Evolutionary conservation across 2,113 vertebrate genomes (phyloP).

Genomic region (Corvus cornix): DNA sequence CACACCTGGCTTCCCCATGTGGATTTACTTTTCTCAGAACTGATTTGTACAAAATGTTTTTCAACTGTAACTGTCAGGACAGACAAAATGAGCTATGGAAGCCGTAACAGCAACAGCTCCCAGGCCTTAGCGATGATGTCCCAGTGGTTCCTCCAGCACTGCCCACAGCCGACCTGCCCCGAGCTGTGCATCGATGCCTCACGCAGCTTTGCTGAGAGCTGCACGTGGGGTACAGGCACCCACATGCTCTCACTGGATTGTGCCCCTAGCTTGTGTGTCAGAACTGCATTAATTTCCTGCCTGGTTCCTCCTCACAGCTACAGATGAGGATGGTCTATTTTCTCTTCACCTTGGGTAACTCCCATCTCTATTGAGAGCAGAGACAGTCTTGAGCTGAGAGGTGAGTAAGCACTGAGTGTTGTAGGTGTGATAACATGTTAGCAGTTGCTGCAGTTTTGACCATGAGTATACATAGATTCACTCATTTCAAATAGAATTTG

Average conservation of each 20-base stretch:
- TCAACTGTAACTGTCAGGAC: not conserved
- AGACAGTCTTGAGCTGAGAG: not conserved
- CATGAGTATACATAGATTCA: not conserved
- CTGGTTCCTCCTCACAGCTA: not conserved
- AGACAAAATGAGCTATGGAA: not conserved
- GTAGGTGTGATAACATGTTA: not conserved
- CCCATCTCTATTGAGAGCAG: not conserved
- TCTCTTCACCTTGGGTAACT: not conserved
- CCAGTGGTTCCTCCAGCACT: not conserved
- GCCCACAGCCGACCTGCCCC: fast-evolving
- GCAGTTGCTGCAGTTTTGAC: not conserved
- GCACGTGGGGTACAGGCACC: fast-evolving
- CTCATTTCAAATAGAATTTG: not conserved
- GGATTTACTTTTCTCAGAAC: not conserved
- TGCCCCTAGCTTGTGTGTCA: not conserved
- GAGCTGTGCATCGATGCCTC: fast-evolving
- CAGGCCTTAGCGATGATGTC: not conserved
- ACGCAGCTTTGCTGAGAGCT: not conserved
- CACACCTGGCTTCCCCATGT: fast-evolving
- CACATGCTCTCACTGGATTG: fast-evolving
- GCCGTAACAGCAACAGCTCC: fast-evolving
- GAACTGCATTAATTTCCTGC: not conserved
- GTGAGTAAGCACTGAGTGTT: not conserved
- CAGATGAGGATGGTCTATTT: not conserved
- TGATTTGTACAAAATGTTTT: not conserved